Percentiles rank a stretch among this genome's conserved stretches.
Evolutionary conservation across 1,140 invertebrate species (phyloP).

Genomic region (Caerostris extrusa): DNA sequence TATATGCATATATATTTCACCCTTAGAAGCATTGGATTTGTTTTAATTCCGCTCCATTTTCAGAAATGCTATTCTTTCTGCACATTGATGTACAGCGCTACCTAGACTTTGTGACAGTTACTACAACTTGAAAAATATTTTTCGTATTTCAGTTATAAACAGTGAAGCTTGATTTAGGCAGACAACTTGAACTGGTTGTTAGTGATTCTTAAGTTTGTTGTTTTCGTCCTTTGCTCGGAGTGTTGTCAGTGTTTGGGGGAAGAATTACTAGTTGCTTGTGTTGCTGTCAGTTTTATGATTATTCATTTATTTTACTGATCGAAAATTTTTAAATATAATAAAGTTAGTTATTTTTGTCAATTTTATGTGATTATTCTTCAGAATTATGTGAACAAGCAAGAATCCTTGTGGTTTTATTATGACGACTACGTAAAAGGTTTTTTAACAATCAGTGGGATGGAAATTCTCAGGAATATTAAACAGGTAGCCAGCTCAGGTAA

Average conservation of each 20-base stretch:
- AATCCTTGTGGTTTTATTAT: constrained; percentile 33
- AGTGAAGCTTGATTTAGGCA: not conserved
- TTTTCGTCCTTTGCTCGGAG: not conserved
- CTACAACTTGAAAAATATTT: too few relatives aligned
- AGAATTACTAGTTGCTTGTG: not conserved
- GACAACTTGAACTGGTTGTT: constrained; percentile 25
- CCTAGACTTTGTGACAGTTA: too few relatives aligned
- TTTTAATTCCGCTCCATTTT: too few relatives aligned
- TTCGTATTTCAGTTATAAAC: too few relatives aligned
- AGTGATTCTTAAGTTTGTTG: not conserved
- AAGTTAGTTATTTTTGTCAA: not conserved
- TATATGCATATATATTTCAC: too few relatives aligned
- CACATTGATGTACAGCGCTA: too few relatives aligned
- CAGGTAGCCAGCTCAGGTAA: constrained; percentile 69
- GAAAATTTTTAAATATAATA: not conserved
- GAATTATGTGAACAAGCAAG: not conserved
- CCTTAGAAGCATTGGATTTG: too few relatives aligned
- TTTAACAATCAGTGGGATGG: constrained; percentile 41
- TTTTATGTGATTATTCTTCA: not conserved
- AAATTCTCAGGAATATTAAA: constrained; percentile 61
- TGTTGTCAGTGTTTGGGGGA: not conserved
- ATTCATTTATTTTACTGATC: not conserved
- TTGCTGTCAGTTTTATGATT: not conserved
- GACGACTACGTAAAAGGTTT: constrained; percentile 28
- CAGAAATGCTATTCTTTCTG: too few relatives aligned